phyloP scores from a whole-genome alignment of 1,140 invertebrate species.

The Sinonovacula constricta region DNA sequence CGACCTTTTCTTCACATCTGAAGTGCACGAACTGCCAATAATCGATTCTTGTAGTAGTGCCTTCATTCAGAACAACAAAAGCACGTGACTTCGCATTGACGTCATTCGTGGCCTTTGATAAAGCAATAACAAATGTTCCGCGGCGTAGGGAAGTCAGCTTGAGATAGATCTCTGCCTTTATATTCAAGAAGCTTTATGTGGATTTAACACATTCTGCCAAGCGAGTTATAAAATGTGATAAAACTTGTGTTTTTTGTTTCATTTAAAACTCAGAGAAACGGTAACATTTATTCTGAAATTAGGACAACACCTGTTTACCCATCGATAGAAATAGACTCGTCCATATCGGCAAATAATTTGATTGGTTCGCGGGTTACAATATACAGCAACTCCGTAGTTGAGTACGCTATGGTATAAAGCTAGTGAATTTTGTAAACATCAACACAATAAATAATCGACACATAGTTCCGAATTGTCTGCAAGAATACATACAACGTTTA shows the following conservation, averaged over 20 bases:
- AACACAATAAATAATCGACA: not conserved
- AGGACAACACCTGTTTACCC: not conserved
- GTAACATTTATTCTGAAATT: not conserved
- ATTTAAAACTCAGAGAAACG: not conserved
- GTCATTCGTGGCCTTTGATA: slow-evolving; percentile 44
- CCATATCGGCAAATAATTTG: not conserved
- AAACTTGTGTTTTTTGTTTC: not conserved
- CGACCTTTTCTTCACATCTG: too few species aligned
- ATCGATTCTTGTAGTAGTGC: slow-evolving; percentile 32
- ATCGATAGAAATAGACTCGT: not conserved
- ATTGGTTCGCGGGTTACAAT: not conserved
- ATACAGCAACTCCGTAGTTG: not conserved
- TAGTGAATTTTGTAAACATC: not conserved
- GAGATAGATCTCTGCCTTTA: not conserved
- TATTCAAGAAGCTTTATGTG: not conserved
- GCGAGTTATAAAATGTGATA: not conserved
- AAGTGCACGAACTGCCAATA: not conserved
- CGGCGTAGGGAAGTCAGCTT: not conserved
- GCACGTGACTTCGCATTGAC: slow-evolving; percentile 50
- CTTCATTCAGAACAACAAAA: slow-evolving; percentile 51
- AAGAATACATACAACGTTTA: slow-evolving; percentile 5
- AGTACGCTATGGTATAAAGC: slow-evolving; percentile 12
- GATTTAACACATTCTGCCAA: slow-evolving; percentile 2
- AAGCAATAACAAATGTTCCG: slow-evolving; percentile 4
- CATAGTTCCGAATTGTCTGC: not conserved